Evolutionary conservation across 2,113 vertebrate genomes (phyloP), one percentile per base, ranked within the genome.

Genomic region (Dipodomys spectabilis): DNA sequence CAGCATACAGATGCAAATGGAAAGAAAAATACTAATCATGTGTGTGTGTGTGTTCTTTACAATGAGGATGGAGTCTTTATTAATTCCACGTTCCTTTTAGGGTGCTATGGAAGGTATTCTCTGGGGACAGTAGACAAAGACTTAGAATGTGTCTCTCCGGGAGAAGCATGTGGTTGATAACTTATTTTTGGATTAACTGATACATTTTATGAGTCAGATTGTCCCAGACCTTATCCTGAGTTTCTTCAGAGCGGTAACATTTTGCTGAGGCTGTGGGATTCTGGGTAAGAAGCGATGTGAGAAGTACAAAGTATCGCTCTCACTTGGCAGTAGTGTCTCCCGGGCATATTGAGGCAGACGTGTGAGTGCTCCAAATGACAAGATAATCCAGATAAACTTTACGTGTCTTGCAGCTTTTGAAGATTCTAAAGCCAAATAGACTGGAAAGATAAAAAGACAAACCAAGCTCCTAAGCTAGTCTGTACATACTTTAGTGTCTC

Each of bases 341-440:
- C 73, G 94, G 94, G 88, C 97, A 95, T 95, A 95, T 93, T 95
- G 95, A 96, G 92, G 93, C 94, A 94, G 93, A 94, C 82, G 88
- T 32, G 72, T 73, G 90, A 90, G 68, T 90, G 74, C 94, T 95
- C 93, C 95, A 94, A 96, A 96, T 81, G 88, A 93, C 65, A 87
- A 93, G 94, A 95, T 82, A 95, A 96, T 97, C 93, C 94, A 96
- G 96, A 96, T 96, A 95, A 96, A 96, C 82, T 95, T 95, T 87
- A 95, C 7, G 53, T 69, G 82, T 96, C 94, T 96, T 95, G 88
- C 92, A 96, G 95, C 95, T 96, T 95, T 94, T 86, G 95, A 95
- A 94, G 73, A 95, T 96, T 95, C 79, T 73, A 85, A 95, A 95
- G 95, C 96, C 96, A 96, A 95, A 85, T 72, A 93, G 78, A 94